These are phyloP conservation scores for Platysternon megacephalum DNA, from an alignment of 2,113 vertebrate genomes.

Conservation along the genomic window DNA sequence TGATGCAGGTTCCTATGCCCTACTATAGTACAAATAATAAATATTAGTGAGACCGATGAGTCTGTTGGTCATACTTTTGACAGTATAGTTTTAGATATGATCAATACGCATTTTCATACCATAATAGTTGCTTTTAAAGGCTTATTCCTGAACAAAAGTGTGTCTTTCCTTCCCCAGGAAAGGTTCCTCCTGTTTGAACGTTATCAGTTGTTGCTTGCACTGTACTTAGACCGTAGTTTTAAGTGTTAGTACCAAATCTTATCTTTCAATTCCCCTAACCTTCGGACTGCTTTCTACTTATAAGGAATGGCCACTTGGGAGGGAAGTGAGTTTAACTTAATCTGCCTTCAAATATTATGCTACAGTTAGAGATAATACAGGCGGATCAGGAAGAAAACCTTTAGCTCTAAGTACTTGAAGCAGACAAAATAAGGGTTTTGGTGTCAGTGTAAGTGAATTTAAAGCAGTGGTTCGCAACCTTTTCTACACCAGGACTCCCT, in stretches of 20 bases:
- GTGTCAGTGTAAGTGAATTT: constrained; percentile 16
- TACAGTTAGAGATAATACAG: neutral
- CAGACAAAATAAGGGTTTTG: neutral
- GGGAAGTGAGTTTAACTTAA: constrained; percentile 26
- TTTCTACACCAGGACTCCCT: neutral
- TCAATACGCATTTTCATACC: neutral
- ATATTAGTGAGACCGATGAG: neutral
- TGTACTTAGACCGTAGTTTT: neutral
- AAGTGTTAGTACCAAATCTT: constrained; percentile 35
- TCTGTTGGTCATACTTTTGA: constrained; percentile 14
- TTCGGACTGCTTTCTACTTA: constrained; percentile 21
- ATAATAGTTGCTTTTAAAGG: constrained; percentile 1
- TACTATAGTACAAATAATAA: neutral
- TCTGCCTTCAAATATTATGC: neutral
- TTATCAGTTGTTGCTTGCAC: neutral
- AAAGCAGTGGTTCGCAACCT: neutral
- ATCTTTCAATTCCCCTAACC: constrained; percentile 20
- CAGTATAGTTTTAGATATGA: constrained; percentile 13
- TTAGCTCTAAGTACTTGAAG: neutral
- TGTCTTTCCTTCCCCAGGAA: neutral
- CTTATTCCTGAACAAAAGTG: neutral
- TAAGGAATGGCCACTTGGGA: constrained; percentile 4
- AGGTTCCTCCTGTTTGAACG: neutral
- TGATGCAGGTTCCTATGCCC: neutral
- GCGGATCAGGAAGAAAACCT: neutral